These are phyloP conservation scores for Diabrotica balteata DNA, from an alignment of 2,888 invertebrate genomes.

Conservation along the genomic window DNA sequence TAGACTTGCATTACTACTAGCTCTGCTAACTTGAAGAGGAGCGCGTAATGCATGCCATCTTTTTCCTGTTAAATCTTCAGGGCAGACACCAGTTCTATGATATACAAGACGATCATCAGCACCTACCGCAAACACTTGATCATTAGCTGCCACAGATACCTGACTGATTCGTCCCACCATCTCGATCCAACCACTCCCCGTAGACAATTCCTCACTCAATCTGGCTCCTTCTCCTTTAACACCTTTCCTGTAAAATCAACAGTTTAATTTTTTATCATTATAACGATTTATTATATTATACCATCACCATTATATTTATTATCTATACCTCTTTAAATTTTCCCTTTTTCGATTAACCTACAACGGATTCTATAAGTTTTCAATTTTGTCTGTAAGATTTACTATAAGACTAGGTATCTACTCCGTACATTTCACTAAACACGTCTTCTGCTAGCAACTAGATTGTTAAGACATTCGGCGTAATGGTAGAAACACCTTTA, in stretches of 20 bases:
- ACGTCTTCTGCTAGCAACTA: too few species aligned
- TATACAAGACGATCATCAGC: conserved; percentile 82
- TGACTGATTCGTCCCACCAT: conserved; percentile 86
- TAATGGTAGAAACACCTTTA: too few species aligned
- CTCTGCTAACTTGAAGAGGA: conserved; percentile 82
- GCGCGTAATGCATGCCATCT: conserved; percentile 84
- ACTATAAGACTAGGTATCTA: too few species aligned
- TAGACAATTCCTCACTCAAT: conserved; percentile 76
- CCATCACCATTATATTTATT: too few species aligned
- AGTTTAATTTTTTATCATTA: too few species aligned
- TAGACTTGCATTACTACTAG: conserved; percentile 79
- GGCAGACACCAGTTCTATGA: conserved; percentile 78
- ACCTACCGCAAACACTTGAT: conserved; percentile 87
- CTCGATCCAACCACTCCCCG: conserved; percentile 87
- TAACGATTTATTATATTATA: too few species aligned
- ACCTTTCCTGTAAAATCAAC: conserved; percentile 42
- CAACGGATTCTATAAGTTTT: too few species aligned
- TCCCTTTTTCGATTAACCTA: too few species aligned
- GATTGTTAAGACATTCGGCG: too few species aligned
- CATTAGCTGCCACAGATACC: conserved; percentile 85
- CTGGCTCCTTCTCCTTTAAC: conserved; percentile 72
- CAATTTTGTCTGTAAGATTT: too few species aligned
- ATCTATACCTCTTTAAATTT: too few species aligned
- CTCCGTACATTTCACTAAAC: too few species aligned
- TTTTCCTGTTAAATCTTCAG: conserved; percentile 82